Conservation (phyloP, 2,888 invertebrate species). For the Venustoraphidia nigricollis region DNA sequence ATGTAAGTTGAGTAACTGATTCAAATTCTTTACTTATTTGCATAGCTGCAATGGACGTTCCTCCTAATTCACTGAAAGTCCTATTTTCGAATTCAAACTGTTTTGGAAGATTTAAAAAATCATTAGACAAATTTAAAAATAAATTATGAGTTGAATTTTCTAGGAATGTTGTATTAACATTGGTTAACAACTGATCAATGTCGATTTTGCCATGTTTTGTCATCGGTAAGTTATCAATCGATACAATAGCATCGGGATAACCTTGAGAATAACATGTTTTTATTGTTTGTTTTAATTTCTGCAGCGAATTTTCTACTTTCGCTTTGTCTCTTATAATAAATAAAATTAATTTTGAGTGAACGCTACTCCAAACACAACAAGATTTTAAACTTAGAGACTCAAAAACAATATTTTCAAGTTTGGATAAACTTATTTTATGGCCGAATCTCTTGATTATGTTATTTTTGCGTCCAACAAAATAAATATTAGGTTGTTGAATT, state of each 20-base stretch:
- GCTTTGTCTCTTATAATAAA: conserved; percentile 26
- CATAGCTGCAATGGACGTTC: conserved; percentile 54
- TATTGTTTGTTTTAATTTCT: conserved; percentile 30
- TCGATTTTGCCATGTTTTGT: conserved; percentile 58
- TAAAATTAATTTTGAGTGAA: conserved; percentile 31
- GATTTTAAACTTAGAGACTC: conserved; percentile 32
- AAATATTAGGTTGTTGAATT: conserved; percentile 32
- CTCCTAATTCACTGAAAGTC: conserved; percentile 46
- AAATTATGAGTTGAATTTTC: neutral
- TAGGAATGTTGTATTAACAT: conserved; percentile 20
- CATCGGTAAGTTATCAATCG: conserved; percentile 40
- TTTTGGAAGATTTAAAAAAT: conserved; percentile 3
- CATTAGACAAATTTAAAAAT: neutral
- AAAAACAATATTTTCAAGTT: conserved; percentile 36
- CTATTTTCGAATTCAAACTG: conserved; percentile 7
- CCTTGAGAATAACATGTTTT: conserved; percentile 25
- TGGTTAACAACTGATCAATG: conserved; percentile 27
- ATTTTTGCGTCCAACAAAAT: conserved; percentile 52
- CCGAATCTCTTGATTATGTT: conserved; percentile 64
- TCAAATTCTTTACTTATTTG: conserved; percentile 44
- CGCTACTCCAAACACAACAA: conserved; percentile 36
- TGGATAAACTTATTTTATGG: conserved; percentile 43
- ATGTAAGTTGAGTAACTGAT: conserved; percentile 25
- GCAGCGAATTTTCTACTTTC: conserved; percentile 24
- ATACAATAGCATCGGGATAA: conserved; percentile 46